Evolutionary conservation across 2,797 vertebrate genomes (phyloP), one percentile per base, ranked within the genome.

Genomic region (Philypnodon macrostomus): DNA sequence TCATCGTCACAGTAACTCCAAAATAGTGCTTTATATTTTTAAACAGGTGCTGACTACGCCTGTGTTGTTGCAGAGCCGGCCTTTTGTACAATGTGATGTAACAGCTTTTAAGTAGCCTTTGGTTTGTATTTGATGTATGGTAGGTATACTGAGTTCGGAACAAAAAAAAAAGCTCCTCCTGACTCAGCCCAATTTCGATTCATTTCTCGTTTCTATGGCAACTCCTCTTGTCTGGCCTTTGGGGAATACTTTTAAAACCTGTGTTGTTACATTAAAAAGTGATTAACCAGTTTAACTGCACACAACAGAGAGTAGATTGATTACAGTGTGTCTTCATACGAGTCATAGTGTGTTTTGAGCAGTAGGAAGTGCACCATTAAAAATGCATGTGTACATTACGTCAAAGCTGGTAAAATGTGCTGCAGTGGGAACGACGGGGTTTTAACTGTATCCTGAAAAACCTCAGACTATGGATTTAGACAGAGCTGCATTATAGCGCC

Each of bases 321-420:
- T 27, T 11, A 12, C 24, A 42, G 24, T 12, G 24, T 27, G 14
- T 31, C 14, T 35, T 21, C 5, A 29, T 10, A 10, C 14, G 49
- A 9, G 12, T 44, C 57, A 56, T 44, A n/a, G 35, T 26, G 36
- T 45, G 67, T 52, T 19, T 8, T 18, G 51, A 70, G 60, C 41
- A 62, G 63, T 2, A 52, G 49, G 49, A 64, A 52, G 61, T 33
- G 50, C 52, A 57, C 31, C 62, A 80, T 86, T 77, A 85, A 86
- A 79, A 70, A 84, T 85, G 64, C 39, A 84, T 83, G 73, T 29
- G 39, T 39, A 57, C 42, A 48, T 70, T 78, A 83, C 47, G 55
- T 84, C 68, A 85, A 73, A 72, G 70, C 70, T 68, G 73, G 66
- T 69, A 53, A 69, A 68, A 48, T 46, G 53, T 67, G 67, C 73